These are phyloP conservation scores for Chionis minor DNA, from an alignment of 2,113 vertebrate species.

Conservation along the genomic window DNA sequence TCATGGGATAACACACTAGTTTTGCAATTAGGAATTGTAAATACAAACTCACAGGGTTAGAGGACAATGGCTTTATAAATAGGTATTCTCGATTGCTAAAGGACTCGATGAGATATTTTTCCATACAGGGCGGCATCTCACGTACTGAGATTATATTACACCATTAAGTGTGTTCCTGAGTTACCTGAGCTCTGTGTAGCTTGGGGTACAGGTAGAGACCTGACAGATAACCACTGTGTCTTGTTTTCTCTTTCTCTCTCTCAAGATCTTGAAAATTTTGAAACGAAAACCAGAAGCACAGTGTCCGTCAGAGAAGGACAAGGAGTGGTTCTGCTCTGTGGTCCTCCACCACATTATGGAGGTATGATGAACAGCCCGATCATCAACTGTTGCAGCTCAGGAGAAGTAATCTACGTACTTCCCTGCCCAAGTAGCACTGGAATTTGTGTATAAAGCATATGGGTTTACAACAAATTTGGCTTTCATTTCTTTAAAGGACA, in stretches of 20 bases:
- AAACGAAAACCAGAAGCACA: constrained; percentile 76
- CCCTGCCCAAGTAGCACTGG: too few relatives aligned
- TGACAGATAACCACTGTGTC: not conserved
- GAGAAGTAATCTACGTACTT: not conserved
- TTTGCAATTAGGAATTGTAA: not conserved
- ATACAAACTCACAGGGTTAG: not conserved
- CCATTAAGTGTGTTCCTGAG: fast-evolving
- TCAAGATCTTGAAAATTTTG: constrained; percentile 87
- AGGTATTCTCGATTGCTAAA: not conserved
- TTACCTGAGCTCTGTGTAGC: not conserved
- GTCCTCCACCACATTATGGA: constrained; percentile 82
- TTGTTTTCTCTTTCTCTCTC: constrained; percentile 44
- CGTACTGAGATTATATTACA: not conserved
- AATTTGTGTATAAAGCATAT: fast-evolving
- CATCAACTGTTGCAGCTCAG: not conserved
- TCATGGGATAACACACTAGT: not conserved
- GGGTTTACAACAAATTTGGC: not conserved
- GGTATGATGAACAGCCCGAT: constrained; percentile 61
- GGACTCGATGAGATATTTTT: not conserved
- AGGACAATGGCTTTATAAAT: not conserved
- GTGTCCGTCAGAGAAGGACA: constrained; percentile 88
- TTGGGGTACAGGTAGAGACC: not conserved
- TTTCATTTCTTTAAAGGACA: not conserved
- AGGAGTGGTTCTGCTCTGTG: constrained; percentile 88
- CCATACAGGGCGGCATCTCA: not conserved